These are phyloP conservation scores for Stichopus chloronotus DNA, from an alignment of 35 echinoderm and acorn worm genomes.

Conservation along the genomic window DNA sequence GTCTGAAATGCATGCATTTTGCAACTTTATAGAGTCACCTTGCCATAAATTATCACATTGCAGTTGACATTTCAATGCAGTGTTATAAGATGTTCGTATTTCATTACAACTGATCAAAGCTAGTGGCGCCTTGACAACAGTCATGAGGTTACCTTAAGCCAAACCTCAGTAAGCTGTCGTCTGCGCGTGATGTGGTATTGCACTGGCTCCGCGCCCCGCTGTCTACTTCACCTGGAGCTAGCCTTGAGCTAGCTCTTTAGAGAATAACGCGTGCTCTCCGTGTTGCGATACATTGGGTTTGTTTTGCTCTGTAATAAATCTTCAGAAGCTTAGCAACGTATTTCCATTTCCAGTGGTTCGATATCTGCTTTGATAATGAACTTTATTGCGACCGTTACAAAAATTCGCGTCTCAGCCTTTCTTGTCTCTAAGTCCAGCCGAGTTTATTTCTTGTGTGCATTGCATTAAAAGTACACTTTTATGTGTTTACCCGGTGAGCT, in stretches of 20 bases:
- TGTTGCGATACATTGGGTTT: background rate
- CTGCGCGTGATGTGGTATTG: background rate
- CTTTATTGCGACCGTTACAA: constrained; percentile 18
- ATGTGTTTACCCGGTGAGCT: constrained; percentile 34
- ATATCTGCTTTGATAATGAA: constrained; percentile 4
- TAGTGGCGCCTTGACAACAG: background rate
- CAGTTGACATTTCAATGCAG: background rate
- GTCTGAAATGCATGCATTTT: background rate
- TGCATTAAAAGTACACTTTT: constrained; percentile 43
- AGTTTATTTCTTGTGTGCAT: constrained; percentile 46
- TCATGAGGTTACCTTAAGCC: background rate
- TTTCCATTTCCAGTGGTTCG: background rate
- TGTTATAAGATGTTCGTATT: background rate
- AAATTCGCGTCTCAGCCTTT: background rate
- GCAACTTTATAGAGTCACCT: background rate
- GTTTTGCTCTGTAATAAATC: constrained; percentile 19
- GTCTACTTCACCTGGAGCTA: constrained; percentile 11
- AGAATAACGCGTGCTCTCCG: background rate
- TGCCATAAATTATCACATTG: background rate
- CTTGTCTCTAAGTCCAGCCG: background rate
- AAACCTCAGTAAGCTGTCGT: background rate
- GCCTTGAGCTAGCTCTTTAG: background rate
- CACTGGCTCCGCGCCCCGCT: background rate
- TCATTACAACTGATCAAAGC: background rate
- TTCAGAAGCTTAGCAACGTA: constrained; percentile 32